These are phyloP conservation scores for Synanthedon formicaeformis DNA, from an alignment of 2,888 invertebrate genomes.

Conservation along the genomic window DNA sequence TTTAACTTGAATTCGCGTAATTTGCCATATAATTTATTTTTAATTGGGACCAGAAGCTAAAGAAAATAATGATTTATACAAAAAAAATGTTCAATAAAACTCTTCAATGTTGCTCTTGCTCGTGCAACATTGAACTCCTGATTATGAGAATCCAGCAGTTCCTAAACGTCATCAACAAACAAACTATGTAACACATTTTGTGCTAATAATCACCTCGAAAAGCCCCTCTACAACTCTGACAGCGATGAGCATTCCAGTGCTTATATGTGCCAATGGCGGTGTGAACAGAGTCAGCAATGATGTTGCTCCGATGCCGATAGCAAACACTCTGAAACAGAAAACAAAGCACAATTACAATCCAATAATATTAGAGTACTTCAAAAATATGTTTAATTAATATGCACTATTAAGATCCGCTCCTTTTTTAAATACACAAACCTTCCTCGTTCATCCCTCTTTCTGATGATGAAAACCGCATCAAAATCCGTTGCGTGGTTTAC, in stretches of 20 bases:
- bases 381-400: background rate
- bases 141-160: background rate
- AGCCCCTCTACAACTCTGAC: constrained; percentile 83
- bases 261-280: constrained; percentile 80
- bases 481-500: too few species aligned
- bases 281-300: constrained; percentile 84
- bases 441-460: too few species aligned
- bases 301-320: constrained; percentile 81
- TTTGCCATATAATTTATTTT: background rate
- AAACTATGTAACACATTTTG: too few species aligned
- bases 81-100: background rate
- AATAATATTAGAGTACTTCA: background rate
- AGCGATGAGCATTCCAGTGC: constrained; percentile 76
- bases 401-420: constrained; percentile 1
- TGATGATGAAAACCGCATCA: too few species aligned
- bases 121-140: background rate
- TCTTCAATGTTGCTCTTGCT: constrained; percentile 1
- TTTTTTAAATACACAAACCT: too few species aligned
- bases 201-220: constrained; percentile 73
- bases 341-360: background rate
- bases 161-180: background rate
- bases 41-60: background rate
- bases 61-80: too few species aligned
- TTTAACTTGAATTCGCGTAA: too few species aligned
- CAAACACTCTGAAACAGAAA: constrained; percentile 71